Evolutionary conservation across 2,797 vertebrate species (phyloP).

Genomic region (Halcyon badia): DNA sequence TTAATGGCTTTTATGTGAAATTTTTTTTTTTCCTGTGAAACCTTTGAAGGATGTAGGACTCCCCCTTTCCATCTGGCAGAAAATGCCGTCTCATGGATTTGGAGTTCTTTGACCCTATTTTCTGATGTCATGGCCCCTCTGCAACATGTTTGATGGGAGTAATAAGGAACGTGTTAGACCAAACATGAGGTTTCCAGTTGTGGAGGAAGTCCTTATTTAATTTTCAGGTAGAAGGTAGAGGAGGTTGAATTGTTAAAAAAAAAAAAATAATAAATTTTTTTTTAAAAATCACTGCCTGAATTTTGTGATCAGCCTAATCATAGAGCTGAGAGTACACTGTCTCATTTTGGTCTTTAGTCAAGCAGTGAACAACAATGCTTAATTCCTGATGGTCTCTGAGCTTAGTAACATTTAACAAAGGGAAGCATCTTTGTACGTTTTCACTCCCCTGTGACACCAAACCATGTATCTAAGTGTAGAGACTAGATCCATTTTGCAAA

Average conservation of each 20-base stretch:
- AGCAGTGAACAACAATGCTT: not conserved
- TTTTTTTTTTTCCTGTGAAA: not conserved
- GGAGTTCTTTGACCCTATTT: not conserved
- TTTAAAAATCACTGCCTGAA: accelerated
- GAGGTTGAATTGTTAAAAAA: not conserved
- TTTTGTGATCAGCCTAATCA: not conserved
- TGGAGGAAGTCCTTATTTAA: not conserved
- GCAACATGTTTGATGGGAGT: not conserved
- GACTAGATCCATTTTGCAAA: not conserved
- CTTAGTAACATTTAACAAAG: too few species aligned
- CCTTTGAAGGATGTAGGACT: not conserved
- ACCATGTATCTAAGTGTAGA: not conserved
- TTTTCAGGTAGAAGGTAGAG: not conserved
- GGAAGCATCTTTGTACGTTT: too few species aligned
- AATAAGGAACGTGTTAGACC: not conserved
- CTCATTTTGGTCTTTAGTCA: not conserved
- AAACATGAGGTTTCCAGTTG: not conserved
- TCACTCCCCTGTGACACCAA: not conserved
- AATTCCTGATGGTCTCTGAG: not conserved
- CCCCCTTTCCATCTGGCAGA: not conserved
- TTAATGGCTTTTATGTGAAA: not conserved
- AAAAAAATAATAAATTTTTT: not conserved
- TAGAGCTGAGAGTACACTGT: not conserved
- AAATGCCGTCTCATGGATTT: not conserved
- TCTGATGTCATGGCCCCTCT: not conserved